phyloP scores from a whole-genome alignment of 2,113 vertebrate genomes.

The Onychorhynchus coronatus region DNA sequence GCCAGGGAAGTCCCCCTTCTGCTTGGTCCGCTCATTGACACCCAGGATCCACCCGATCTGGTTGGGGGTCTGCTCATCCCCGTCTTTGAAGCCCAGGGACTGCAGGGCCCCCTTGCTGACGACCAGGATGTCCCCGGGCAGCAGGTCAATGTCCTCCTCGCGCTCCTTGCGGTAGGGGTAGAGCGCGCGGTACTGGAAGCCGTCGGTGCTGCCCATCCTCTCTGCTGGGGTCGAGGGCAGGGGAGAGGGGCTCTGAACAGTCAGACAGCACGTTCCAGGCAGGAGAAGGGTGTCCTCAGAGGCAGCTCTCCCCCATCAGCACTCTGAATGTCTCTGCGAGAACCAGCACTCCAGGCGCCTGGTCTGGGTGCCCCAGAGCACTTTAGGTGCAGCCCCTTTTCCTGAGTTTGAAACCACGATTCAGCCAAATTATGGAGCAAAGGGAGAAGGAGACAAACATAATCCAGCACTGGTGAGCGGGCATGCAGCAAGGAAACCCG shows the following conservation, averaged over 20 bases:
- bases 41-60: slow-evolving; percentile 90
- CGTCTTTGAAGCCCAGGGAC: slow-evolving; percentile 83
- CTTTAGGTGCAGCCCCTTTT: slow-evolving; percentile 75
- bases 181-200: slow-evolving; percentile 89
- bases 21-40: slow-evolving; percentile 89
- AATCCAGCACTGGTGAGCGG: slow-evolving; percentile 67
- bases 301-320: slow-evolving; percentile 11
- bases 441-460: slow-evolving; percentile 86
- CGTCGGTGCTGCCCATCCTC: slow-evolving; percentile 77
- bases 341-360: not conserved
- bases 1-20: slow-evolving; percentile 91
- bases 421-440: slow-evolving; percentile 87
- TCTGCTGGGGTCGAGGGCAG: not conserved
- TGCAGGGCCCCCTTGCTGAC: slow-evolving; percentile 87
- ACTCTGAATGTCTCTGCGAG: not conserved
- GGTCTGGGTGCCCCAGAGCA: rapidly evolving
- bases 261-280: not conserved
- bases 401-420: slow-evolving; percentile 87
- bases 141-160: slow-evolving; percentile 90
- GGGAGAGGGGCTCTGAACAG: not conserved
- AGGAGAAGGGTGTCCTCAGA: not conserved
- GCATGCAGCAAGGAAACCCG: slow-evolving; percentile 5
- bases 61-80: slow-evolving; percentile 82
- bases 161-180: slow-evolving; percentile 87
- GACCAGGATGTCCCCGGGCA: slow-evolving; percentile 85